Base-by-base conservation (phyloP, 2,888 invertebrate species). In the Ochropleura plecta region DNA sequence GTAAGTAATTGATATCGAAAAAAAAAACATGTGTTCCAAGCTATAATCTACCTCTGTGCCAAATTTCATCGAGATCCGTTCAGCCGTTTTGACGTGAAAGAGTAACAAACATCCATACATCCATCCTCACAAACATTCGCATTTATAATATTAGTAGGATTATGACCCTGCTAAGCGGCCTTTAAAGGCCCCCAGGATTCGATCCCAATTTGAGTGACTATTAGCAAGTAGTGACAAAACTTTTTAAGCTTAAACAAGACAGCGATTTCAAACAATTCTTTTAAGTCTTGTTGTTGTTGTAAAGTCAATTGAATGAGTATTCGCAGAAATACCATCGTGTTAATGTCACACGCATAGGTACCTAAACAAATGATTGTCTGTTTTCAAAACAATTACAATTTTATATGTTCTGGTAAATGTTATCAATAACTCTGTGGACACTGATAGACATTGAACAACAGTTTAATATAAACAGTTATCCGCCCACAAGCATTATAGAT, bases 361-460 rank as follows among this genome's bases (percentile, higher is more conserved):
- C 42, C 3, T 20, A 55, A 8, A 18, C 10, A 20, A 46, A 55
- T 42, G 12, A 30, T 70, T 48, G 51, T 46, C 65, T 66, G 66
- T 81, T 78, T 66, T 62, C 51, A 62, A 67, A 67, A 59, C 46
- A 75, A 57, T 30, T 14, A 42, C 20, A 9, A 16, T 59, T 20
- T 30, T 49, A 16, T 53, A 48, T 70, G 62, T 69, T 70, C 60
- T 83, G 63, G 14, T 67, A 64, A 83, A 55, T 70, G 67, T 83
- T 81, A 81, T 83, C 73, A 83, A 70, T 73, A 51, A 69, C 46
- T 63, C 44, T 57, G 30, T 10, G 44, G 4, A 44, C 8, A 1
- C n/a, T n/a, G 53, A 73, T 63, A 53, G 12, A 64, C 60, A 83
- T 60, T 60, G 3, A 70, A 70, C 16, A 55, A 59, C 69, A 49